These are phyloP conservation scores for Ditylenchus dipsaci DNA, from an alignment of 1,140 invertebrate species.

Conservation along the genomic window DNA sequence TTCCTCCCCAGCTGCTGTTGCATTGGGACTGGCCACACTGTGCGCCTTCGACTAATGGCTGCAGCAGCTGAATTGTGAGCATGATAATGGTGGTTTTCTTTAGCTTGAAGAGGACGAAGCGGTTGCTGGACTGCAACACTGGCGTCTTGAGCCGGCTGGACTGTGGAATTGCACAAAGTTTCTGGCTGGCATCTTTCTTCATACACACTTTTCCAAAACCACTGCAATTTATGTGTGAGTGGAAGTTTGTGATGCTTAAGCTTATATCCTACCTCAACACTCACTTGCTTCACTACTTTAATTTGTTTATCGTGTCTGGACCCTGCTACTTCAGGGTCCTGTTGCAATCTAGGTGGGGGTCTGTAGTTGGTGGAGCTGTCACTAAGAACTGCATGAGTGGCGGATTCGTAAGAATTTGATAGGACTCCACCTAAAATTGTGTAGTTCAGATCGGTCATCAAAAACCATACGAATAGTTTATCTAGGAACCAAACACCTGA, in stretches of 20 bases:
- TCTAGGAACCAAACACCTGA: too few species aligned
- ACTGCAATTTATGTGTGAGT: too few species aligned
- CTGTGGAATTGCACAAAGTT: neutral
- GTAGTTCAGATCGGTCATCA: neutral
- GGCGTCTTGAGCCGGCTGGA: too few species aligned
- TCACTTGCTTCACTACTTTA: conserved; percentile 1
- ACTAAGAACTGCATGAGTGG: conserved; percentile 4
- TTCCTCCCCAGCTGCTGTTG: neutral
- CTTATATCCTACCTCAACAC: neutral
- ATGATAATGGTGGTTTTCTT: neutral
- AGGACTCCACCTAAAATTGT: conserved; percentile 5
- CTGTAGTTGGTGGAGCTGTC: neutral
- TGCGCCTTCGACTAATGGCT: too few species aligned
- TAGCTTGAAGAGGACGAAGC: neutral
- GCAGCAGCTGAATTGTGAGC: too few species aligned
- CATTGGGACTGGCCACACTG: too few species aligned
- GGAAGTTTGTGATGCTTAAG: neutral
- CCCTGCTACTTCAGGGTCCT: too few species aligned
- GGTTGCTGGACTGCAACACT: neutral
- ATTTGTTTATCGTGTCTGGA: too few species aligned
- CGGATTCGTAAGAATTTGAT: neutral
- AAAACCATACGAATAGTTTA: neutral
- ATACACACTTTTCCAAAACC: conserved; percentile 10
- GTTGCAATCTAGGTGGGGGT: neutral
- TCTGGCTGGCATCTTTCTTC: neutral